Evolutionary conservation across 92 coral and sea anemone genomes (phyloP).

Genomic region (Heliopora coerulea): DNA sequence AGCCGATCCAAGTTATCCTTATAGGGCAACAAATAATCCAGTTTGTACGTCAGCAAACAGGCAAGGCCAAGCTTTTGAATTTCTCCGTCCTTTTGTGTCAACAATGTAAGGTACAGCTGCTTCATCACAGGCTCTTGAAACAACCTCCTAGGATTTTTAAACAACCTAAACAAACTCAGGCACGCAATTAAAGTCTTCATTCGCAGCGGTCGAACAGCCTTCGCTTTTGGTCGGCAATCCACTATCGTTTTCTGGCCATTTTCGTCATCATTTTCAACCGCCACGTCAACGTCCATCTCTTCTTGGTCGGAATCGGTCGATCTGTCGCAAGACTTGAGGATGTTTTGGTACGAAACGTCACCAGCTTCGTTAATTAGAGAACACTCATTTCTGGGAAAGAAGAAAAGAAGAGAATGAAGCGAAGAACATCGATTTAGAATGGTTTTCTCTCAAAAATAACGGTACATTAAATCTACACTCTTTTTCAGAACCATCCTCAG

Average conservation of each 20-base stretch:
- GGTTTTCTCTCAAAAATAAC: too few relatives aligned
- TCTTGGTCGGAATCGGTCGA: neutral
- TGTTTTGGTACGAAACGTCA: constrained; percentile 28
- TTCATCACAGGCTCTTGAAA: constrained; percentile 70
- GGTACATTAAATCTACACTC: too few relatives aligned
- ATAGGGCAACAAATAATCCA: constrained; percentile 75
- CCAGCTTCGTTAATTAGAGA: constrained; percentile 28
- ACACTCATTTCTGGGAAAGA: constrained; percentile 16
- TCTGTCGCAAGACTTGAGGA: neutral
- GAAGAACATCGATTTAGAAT: too few relatives aligned
- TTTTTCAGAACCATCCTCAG: too few relatives aligned
- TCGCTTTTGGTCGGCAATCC: constrained; percentile 31
- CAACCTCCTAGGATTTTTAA: constrained; percentile 76
- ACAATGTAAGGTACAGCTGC: constrained; percentile 57
- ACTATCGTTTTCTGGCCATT: neutral
- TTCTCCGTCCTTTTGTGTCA: constrained; percentile 78
- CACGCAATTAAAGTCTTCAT: constrained; percentile 75
- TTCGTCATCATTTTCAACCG: neutral
- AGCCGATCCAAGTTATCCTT: constrained; percentile 75
- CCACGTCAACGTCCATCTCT: neutral
- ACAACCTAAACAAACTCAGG: constrained; percentile 67
- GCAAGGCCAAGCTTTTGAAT: constrained; percentile 83
- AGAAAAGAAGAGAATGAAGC: too few relatives aligned
- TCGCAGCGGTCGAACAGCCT: constrained; percentile 61
- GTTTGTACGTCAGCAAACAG: constrained; percentile 82